Evolutionary conservation across 2,888 invertebrate species (phyloP).

Genomic region (Podotricha telesiphe): DNA sequence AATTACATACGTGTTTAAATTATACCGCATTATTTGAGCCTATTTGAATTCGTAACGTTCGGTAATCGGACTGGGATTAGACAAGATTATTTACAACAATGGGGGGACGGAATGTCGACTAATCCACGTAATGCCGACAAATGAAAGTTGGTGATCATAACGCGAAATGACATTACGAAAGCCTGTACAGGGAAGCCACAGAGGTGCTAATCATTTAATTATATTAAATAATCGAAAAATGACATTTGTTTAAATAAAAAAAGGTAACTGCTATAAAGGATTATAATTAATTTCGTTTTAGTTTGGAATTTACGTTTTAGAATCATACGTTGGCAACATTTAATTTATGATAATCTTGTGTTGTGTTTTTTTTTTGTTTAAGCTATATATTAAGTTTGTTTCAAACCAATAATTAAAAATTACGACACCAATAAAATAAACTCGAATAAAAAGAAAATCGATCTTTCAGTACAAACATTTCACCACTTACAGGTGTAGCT

Average conservation of each 20-base stretch:
- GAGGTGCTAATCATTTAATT: constrained; percentile 33
- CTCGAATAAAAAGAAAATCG: too few relatives aligned
- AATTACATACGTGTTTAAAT: constrained; percentile 79
- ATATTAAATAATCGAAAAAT: constrained; percentile 11
- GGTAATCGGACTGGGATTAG: constrained; percentile 76
- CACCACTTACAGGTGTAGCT: too few relatives aligned
- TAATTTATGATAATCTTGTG: too few relatives aligned
- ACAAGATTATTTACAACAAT: constrained; percentile 78
- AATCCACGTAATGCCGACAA: constrained; percentile 65
- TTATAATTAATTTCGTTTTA: background rate
- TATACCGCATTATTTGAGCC: constrained; percentile 68
- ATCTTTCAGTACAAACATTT: too few relatives aligned
- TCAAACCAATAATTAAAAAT: too few relatives aligned
- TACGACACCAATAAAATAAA: too few relatives aligned
- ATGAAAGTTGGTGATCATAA: constrained; percentile 62
- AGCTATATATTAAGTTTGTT: too few relatives aligned
- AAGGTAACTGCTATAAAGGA: too few relatives aligned
- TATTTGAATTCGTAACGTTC: constrained; percentile 62
- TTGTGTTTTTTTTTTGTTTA: too few relatives aligned
- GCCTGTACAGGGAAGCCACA: constrained; percentile 1
- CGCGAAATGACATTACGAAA: constrained; percentile 39
- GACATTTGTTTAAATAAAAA: background rate
- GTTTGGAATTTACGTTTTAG: background rate
- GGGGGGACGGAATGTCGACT: constrained; percentile 57
- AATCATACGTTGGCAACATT: too few relatives aligned